Evolutionary conservation across 2,113 vertebrate species (phyloP), one percentile per base, ranked within the genome.

Genomic region (Falcunculus frontatus): DNA sequence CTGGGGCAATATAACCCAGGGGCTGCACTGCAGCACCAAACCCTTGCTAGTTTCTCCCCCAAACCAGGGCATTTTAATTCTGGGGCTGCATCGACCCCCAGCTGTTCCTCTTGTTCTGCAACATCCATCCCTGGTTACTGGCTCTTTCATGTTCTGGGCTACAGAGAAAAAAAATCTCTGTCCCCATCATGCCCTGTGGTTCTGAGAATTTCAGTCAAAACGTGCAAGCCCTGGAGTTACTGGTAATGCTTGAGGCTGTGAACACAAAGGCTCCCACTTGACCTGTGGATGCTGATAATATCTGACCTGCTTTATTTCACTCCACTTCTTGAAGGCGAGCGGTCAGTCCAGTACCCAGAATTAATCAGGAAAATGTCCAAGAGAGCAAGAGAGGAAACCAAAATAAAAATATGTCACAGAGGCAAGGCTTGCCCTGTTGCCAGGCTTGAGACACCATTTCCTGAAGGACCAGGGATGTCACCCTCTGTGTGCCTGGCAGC

Each of bases 291-390:
- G 47, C 44, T 88, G 95, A 95, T 92, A 96, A 19, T 3, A 95
- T 97, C 95, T 96, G 96, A 94, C 96, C 95, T 93, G 68, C 52
- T 92, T 95, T 72, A 74, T 32, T 57, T 59, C 3, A 7, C 44
- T 42, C 13, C 2, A 3, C 33, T 86, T 81, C 83, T 89, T 12
- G 7, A 82, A 83, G 59, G 8, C 0, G 0, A 96, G 90, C 0
- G 1, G n/a, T 25, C 0, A 1, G n/a, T 8, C 72, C 35, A 16
- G 37, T 92, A 97, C 88, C 37, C 83, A 81, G 93, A 96, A 95
- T 64, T 70, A 80, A 86, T 29, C 69, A 89, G 76, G 88, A 63
- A 64, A 86, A 60, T 17, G 41, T 63, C 88, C 92, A 42, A 41
- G 79, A 70, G 79, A 53, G 42, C 16, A 70, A 74, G 52, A 35